These are phyloP conservation scores for Diaphora mendica DNA, from an alignment of 2,888 invertebrate genomes.

Conservation along the genomic window DNA sequence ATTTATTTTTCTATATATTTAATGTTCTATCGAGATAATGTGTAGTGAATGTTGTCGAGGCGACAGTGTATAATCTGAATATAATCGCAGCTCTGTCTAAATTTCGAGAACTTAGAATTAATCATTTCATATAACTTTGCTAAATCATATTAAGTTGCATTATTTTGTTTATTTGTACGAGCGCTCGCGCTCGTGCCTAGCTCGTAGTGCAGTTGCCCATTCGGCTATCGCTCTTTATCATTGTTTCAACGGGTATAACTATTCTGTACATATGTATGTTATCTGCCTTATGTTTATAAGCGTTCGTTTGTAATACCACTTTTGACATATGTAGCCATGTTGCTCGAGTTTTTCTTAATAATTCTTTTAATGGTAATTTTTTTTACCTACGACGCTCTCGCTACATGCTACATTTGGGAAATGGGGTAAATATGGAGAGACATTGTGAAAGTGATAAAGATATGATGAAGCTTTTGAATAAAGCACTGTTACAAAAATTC, in stretches of 20 bases:
- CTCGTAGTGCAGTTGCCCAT: slow-evolving; percentile 62
- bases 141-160: slow-evolving; percentile 70
- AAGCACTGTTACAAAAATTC: slow-evolving; percentile 89
- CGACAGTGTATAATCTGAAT: slow-evolving; percentile 75
- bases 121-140: slow-evolving; percentile 72
- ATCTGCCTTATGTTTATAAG: slow-evolving; percentile 85
- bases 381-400: slow-evolving; percentile 80
- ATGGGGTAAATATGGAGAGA: slow-evolving; percentile 90
- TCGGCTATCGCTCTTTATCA: slow-evolving; percentile 81
- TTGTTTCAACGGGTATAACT: slow-evolving; percentile 81
- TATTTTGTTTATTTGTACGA: slow-evolving; percentile 57
- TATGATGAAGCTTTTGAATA: slow-evolving; percentile 88
- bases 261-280: slow-evolving; percentile 83
- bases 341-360: slow-evolving; percentile 74
- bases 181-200: slow-evolving; percentile 45
- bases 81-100: slow-evolving; percentile 55
- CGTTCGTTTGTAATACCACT: slow-evolving; percentile 87
- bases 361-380: slow-evolving; percentile 72
- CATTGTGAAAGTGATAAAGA: slow-evolving; percentile 88
- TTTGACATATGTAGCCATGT: slow-evolving; percentile 87
- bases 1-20: slow-evolving; percentile 86
- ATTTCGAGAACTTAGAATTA: slow-evolving; percentile 69
- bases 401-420: slow-evolving; percentile 87
- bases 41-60: slow-evolving; percentile 85
- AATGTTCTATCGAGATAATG: slow-evolving; percentile 86